phyloP scores from a whole-genome alignment of 1,140 invertebrate species.

The Bombus waltoni region DNA sequence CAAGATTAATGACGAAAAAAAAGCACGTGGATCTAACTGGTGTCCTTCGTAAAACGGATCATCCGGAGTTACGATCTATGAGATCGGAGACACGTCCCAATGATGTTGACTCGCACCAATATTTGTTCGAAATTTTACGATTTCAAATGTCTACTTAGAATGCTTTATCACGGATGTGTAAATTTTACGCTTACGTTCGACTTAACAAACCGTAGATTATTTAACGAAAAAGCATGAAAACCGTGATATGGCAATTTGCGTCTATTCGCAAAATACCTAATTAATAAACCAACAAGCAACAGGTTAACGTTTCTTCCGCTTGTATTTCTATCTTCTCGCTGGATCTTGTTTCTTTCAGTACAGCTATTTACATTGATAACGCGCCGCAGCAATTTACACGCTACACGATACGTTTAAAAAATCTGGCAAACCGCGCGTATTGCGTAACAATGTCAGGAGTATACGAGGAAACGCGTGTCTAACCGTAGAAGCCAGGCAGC shows the following conservation, averaged over 20 bases:
- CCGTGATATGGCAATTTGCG: too few species aligned
- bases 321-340: background rate
- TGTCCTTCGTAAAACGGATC: slow-evolving; percentile 43
- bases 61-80: slow-evolving; percentile 54
- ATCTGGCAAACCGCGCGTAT: background rate
- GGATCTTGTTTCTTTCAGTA: background rate
- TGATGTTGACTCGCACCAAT: background rate
- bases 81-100: slow-evolving; percentile 15
- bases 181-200: too few species aligned
- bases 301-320: background rate
- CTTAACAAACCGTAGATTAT: too few species aligned
- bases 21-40: slow-evolving; percentile 7
- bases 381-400: too few species aligned
- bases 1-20: slow-evolving; percentile 41
- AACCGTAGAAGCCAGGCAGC: background rate
- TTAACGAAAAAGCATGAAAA: too few species aligned
- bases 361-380: too few species aligned
- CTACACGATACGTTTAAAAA: background rate
- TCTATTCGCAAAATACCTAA: too few species aligned
- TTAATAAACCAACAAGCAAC: too few species aligned
- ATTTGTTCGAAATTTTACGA: background rate
- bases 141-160: too few species aligned
- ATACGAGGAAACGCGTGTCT: background rate
- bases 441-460: too few species aligned
- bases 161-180: too few species aligned